phyloP scores from a whole-genome alignment of 2,888 invertebrate genomes.

The Cryptophagus acutangulus region DNA sequence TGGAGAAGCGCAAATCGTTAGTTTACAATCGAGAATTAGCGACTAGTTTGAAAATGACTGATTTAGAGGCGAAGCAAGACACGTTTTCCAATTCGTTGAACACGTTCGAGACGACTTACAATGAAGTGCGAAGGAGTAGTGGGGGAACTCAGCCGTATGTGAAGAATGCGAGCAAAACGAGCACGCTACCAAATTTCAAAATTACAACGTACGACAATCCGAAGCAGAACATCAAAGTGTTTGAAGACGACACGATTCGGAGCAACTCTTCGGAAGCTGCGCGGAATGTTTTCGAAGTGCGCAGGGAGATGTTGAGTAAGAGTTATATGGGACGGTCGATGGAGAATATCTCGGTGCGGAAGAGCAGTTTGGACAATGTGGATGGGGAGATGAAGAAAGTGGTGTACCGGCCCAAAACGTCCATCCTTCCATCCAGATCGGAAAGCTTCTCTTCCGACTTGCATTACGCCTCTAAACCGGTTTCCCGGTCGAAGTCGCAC shows the following conservation, averaged over 20 bases:
- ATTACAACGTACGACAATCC: conserved; percentile 47
- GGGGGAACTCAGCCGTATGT: conserved; percentile 4
- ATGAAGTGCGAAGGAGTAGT: conserved; percentile 19
- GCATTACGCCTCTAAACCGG: conserved; percentile 37
- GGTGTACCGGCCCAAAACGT: conserved; percentile 33
- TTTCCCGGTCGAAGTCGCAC: conserved; percentile 49
- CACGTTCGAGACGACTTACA: conserved; percentile 30
- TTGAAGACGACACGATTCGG: conserved; percentile 47
- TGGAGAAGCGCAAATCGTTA: conserved; percentile 45
- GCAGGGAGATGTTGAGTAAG: conserved; percentile 15
- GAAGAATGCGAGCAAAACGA: conserved; percentile 14
- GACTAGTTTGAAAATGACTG: conserved; percentile 44
- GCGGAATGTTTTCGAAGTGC: conserved; percentile 21
- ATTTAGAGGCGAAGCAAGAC: conserved; percentile 20
- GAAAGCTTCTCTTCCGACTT: conserved; percentile 42
- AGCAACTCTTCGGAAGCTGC: conserved; percentile 37
- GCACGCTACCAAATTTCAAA: conserved; percentile 46
- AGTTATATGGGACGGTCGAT: conserved; percentile 31
- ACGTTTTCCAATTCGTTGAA: conserved; percentile 27
- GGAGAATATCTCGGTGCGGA: conserved; percentile 36
- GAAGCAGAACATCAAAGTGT: conserved; percentile 45
- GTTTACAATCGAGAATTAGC: conserved; percentile 47
- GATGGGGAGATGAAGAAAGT: conserved; percentile 29
- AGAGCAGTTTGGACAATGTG: conserved; percentile 20
- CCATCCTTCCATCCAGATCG: conserved; percentile 31